These are phyloP conservation scores for Malurus melanocephalus DNA, from an alignment of 2,113 vertebrate genomes.

Conservation along the genomic window DNA sequence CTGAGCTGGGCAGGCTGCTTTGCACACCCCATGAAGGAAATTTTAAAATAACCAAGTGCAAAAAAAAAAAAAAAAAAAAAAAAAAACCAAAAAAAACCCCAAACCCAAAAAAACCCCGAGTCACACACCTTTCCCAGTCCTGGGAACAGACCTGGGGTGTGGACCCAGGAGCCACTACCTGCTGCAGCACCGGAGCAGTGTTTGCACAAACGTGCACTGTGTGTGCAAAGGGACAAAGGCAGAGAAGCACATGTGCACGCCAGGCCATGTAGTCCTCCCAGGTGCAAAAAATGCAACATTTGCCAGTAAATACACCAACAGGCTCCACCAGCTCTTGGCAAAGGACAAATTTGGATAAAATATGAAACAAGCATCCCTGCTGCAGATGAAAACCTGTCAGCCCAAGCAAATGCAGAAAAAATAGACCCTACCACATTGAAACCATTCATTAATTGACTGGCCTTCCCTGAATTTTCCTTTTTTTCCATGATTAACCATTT, in stretches of 20 bases:
- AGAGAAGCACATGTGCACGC: not conserved
- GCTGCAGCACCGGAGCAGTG: not conserved
- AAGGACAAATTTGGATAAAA: not conserved
- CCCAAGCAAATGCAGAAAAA: not conserved
- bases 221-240: not conserved
- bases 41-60: not conserved
- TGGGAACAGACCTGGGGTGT: not conserved
- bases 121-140: not conserved
- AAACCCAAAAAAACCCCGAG: accelerated
- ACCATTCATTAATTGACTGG: not conserved
- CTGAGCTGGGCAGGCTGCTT: not conserved
- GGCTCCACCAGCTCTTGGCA: not conserved
- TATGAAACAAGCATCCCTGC: not conserved
- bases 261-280: not conserved
- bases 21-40: not conserved
- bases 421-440: not conserved
- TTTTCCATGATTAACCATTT: not conserved
- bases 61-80: no score
- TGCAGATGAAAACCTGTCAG: not conserved
- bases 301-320: not conserved
- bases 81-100: not conserved
- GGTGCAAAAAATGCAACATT: not conserved
- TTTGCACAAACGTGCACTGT: not conserved
- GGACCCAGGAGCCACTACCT: not conserved
- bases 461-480: not conserved